Base-by-base conservation (phyloP, 2,888 invertebrate genomes). In the Hoplodrina blanda region DNA sequence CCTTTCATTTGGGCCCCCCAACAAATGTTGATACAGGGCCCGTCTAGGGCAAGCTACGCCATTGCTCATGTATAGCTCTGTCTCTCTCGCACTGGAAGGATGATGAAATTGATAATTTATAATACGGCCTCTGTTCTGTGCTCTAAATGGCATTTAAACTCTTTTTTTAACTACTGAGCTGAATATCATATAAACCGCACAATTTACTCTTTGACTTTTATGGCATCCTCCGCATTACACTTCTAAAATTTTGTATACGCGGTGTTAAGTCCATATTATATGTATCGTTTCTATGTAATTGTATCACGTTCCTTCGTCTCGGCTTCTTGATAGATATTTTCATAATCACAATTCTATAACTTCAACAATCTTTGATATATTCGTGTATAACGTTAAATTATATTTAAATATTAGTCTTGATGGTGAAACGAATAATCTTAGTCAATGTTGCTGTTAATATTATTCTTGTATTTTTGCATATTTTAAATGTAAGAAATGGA, bases 341-440 rank as follows among this genome's bases (percentile, higher is more conserved):
- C 83, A 88, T 87, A 86, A 79, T 88, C 85, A 88, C 86, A 88
- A 85, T 87, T 85, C 69, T 80, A 80, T 80, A 76, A 62, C 75
- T 82, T 82, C 62, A 63, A 60, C 60, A 73, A 69, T 67, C 67
- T 74, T 73, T 41, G 41, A 73, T 62, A 71, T 62, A 73, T 72
- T 69, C 53, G 44, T 75, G 62, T 73, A 60, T 60, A 78, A 68
- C 60, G 41, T 81, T 60, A 62, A 68, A 65, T 66, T 63, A 37
- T 72, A 65, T 72, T 57, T 55, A 71, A 57, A 62, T 33, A 61
- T 73, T 69, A 79, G 64, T 72, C 53, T 64, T 63, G 60, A 37
- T 61, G 68, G 60, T 52, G 60, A 62, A 66, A 61, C 56, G 56
- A 57, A 69, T 80, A 78, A 62, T 65, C 49, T 69, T 69, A 73